Conservation (phyloP, 2,113 vertebrate genomes). For the Polyodon spathula region DNA sequence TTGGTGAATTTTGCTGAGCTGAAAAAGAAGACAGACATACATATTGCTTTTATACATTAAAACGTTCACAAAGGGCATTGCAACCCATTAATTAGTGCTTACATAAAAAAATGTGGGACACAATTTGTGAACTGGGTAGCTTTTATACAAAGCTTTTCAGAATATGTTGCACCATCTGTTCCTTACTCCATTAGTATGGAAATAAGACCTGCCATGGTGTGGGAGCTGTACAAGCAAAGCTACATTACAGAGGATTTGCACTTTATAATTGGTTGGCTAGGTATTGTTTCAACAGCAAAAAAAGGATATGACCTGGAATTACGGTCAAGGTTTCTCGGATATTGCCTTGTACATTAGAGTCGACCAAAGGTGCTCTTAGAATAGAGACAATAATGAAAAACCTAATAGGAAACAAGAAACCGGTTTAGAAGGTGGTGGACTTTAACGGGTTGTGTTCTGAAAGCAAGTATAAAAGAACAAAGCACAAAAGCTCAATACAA, state of each 20-base stretch:
- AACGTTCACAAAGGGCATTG: no score
- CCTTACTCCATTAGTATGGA: conserved; percentile 33
- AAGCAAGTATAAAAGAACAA: no score
- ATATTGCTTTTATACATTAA: background rate
- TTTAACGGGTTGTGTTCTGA: no score
- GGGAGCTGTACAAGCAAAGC: conserved; percentile 31
- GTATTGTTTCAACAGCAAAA: conserved; percentile 36
- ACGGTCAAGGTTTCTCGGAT: conserved; percentile 34
- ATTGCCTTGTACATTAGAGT: conserved; percentile 31
- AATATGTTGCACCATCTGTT: background rate
- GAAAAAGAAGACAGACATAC: conserved; percentile 24
- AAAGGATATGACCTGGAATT: conserved; percentile 38
- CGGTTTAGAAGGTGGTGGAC: conserved; percentile 7
- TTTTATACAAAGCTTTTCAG: no score
- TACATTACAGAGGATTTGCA: conserved; percentile 41
- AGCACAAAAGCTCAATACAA: no score
- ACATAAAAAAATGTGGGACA: no score
- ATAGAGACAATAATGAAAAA: conserved; percentile 24
- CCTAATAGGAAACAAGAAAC: conserved; percentile 35
- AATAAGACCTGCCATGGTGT: conserved; percentile 32
- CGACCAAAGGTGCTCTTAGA: conserved; percentile 19
- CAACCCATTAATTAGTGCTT: no score
- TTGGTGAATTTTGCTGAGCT: conserved; percentile 93
- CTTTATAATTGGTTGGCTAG: conserved; percentile 46
- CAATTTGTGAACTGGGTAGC: no score